Evolutionary conservation across 2,113 vertebrate genomes (phyloP).

Genomic region (Poecilia latipinna): DNA sequence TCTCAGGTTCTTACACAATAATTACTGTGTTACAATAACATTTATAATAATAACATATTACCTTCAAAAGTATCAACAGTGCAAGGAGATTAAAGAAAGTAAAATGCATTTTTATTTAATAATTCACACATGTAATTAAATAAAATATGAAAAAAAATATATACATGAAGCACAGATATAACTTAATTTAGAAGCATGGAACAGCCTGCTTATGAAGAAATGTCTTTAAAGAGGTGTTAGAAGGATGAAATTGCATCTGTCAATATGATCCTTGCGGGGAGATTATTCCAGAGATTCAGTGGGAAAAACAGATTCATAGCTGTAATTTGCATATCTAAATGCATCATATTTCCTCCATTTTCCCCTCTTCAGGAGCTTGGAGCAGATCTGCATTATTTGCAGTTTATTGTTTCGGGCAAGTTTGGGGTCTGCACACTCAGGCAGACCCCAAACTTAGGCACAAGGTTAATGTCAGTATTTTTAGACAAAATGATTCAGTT

Average conservation of each 20-base stretch:
- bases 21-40: neutral
- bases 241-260: neutral
- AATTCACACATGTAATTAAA: neutral
- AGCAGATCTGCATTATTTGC: neutral
- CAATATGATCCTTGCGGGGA: neutral
- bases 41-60: neutral
- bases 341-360: neutral
- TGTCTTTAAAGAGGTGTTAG: neutral
- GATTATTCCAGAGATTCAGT: neutral
- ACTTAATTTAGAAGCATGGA: neutral
- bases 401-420: too few species aligned
- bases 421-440: neutral
- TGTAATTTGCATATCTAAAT: neutral
- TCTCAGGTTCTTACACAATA: conserved; percentile 26
- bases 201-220: neutral
- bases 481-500: too few species aligned
- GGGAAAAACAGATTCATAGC: neutral
- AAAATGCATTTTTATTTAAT: neutral
- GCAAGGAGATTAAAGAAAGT: neutral
- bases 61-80: neutral
- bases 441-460: too few species aligned
- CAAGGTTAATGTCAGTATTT: too few species aligned
- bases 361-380: neutral
- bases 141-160: neutral
- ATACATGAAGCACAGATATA: neutral